phyloP scores from a whole-genome alignment of 23 tunicate species.

The Styela plicata region DNA sequence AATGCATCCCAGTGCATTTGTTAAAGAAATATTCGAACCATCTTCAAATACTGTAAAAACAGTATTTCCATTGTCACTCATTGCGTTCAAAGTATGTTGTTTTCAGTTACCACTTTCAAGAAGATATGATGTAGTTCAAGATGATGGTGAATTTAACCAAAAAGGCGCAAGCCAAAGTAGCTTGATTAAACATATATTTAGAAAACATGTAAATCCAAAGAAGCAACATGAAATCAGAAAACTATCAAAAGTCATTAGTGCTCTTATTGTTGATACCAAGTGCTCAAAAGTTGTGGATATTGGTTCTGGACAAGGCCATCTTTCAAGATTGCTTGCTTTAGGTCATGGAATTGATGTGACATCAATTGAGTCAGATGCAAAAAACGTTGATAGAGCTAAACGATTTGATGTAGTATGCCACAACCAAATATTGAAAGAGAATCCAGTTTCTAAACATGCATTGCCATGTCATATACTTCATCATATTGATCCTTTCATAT shows the following conservation, averaged over 20 bases:
- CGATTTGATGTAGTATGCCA: slow-evolving; percentile 41
- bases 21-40: slow-evolving; percentile 15
- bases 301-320: slow-evolving; percentile 90
- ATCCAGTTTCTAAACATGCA: background rate
- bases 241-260: slow-evolving; percentile 32
- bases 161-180: background rate
- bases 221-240: slow-evolving; percentile 64
- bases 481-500: slow-evolving; percentile 18
- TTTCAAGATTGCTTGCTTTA: slow-evolving; percentile 52
- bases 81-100: slow-evolving; percentile 45
- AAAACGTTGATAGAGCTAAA: slow-evolving; percentile 28
- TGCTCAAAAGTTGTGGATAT: slow-evolving; percentile 46
- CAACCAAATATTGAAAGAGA: background rate
- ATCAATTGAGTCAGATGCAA: slow-evolving; percentile 39
- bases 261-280: background rate
- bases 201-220: slow-evolving; percentile 57
- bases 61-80: slow-evolving; percentile 58
- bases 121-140: background rate
- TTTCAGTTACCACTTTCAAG: background rate
- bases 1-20: slow-evolving; percentile 16
- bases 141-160: slow-evolving; percentile 17
- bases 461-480: background rate
- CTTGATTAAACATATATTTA: slow-evolving; percentile 36
- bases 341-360: slow-evolving; percentile 45
- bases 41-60: slow-evolving; percentile 4